Evolutionary conservation across 2,797 vertebrate genomes (phyloP).

Genomic region (Macroramphosus scolopax): DNA sequence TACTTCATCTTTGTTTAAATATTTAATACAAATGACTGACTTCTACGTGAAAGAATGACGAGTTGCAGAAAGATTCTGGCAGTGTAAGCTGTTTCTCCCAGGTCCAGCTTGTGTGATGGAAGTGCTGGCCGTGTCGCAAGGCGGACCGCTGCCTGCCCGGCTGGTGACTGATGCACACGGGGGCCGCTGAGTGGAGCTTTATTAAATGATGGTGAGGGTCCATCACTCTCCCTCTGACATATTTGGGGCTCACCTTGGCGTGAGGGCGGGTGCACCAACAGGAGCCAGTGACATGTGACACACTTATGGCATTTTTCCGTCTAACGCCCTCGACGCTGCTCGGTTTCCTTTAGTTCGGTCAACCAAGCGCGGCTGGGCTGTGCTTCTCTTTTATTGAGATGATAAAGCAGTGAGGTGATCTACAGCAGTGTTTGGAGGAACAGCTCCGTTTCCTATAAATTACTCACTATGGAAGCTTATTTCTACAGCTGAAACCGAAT

Average conservation of each 20-base stretch:
- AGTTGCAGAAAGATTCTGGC: constrained; percentile 16
- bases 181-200: constrained; percentile 54
- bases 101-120: constrained; percentile 60
- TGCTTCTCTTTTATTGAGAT: no score
- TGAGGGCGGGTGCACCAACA: constrained; percentile 11
- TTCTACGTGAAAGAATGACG: background rate
- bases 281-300: constrained; percentile 23
- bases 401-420: no score
- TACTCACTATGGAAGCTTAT: no score
- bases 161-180: constrained; percentile 53
- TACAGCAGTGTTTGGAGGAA: no score
- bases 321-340: no score
- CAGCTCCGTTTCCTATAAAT: no score
- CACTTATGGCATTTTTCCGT: no score
- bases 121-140: constrained; percentile 21
- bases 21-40: no score
- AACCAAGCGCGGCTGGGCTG: no score
- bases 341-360: no score
- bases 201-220: constrained; percentile 57
- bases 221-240: constrained; percentile 67
- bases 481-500: no score
- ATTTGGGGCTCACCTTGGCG: constrained; percentile 59
- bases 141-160: constrained; percentile 40
- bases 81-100: constrained; percentile 42
- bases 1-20: no score